Base-by-base conservation (phyloP, 2,888 invertebrate genomes). In the Zaprionus bogoriensis region DNA sequence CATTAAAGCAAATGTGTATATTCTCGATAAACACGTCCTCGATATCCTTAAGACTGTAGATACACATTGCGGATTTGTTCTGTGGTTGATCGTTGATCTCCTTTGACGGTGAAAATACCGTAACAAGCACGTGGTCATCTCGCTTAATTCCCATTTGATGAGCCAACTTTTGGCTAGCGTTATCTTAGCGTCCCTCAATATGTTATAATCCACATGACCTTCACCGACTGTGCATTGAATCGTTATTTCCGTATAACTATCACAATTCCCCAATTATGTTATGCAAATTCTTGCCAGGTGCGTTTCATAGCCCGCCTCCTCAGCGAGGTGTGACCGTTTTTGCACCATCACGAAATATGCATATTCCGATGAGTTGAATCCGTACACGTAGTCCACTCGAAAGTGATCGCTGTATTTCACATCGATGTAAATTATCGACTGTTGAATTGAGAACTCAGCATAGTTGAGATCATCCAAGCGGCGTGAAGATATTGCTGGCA, bases 1-100 rank as follows among this genome's bases (percentile, higher is more conserved):
- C 98, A 91, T 98, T 97, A 90, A 98, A 98, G 92, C 99, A 99
- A 94, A 97, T 96, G 90, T 98, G 98, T 82, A 99, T 98, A 92
- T 99, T 99, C 91, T 98, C 96, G 89, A 96, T 97, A 91, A 99
- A 99, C 90, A 96, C 96, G 75, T 95, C 94, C 90, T 98, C 97
- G 82, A 99, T 96, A 74, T 97, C 96, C 84, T 95, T 94, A 70
- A 99, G 92, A 61, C 98, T 96, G 91, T 96, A 99, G 44, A 98
- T 94, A 92, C 99, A 99, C 82, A 99, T 92, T 0, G 98, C 99
- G 2, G 99, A 98, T 74, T 95, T 95, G 23, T 94, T 90, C 87
- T 94, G 93, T 1, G 97, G 95, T 82, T 96, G 96, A 92, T 96
- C 95, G 58, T 95, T 94, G 80, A 98, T 97, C 73, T 96, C 96